These are phyloP conservation scores for Blastobasis lacticolella DNA, from an alignment of 2,888 invertebrate species.

Conservation along the genomic window DNA sequence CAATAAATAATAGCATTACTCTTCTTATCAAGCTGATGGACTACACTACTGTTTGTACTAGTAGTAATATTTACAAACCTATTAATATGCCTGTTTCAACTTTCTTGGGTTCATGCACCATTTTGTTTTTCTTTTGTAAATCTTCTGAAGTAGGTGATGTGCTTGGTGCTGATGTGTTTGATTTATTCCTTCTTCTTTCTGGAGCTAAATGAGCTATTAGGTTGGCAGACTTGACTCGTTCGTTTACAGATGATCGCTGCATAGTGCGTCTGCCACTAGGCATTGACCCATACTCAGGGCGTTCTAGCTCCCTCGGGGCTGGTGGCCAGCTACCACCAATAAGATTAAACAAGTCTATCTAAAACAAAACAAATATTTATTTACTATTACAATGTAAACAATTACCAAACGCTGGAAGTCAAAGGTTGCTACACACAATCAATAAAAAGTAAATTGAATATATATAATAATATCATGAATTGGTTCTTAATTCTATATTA, in stretches of 20 bases:
- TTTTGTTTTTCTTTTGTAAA: constrained; percentile 34
- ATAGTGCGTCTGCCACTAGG: constrained; percentile 44
- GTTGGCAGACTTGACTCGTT: constrained; percentile 76
- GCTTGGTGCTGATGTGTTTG: constrained; percentile 22
- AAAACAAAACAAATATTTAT: constrained; percentile 16
- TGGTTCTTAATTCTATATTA: too few relatives aligned
- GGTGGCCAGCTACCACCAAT: constrained; percentile 70
- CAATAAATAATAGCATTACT: too few relatives aligned
- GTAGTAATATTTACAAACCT: constrained; percentile 2
- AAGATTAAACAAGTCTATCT: constrained; percentile 60
- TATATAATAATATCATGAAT: too few relatives aligned
- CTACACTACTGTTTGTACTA: too few relatives aligned
- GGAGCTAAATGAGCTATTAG: constrained; percentile 72
- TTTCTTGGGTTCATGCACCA: constrained; percentile 64
- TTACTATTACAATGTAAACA: too few relatives aligned
- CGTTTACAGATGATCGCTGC: constrained; percentile 51
- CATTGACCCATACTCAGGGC: constrained; percentile 50
- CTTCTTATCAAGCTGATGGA: too few relatives aligned
- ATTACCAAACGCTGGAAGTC: too few relatives aligned
- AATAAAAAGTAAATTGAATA: too few relatives aligned
- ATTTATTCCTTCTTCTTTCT: constrained; percentile 46
- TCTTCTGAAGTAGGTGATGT: constrained; percentile 22
- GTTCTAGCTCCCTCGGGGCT: constrained; percentile 47
- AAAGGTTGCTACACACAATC: too few relatives aligned
- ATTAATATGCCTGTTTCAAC: constrained; percentile 63